A percentile compares a stretch with the other conserved stretches of the same genome.
phyloP scores from a whole-genome alignment of 2,113 vertebrate genomes.

The Fregetta grallaria region DNA sequence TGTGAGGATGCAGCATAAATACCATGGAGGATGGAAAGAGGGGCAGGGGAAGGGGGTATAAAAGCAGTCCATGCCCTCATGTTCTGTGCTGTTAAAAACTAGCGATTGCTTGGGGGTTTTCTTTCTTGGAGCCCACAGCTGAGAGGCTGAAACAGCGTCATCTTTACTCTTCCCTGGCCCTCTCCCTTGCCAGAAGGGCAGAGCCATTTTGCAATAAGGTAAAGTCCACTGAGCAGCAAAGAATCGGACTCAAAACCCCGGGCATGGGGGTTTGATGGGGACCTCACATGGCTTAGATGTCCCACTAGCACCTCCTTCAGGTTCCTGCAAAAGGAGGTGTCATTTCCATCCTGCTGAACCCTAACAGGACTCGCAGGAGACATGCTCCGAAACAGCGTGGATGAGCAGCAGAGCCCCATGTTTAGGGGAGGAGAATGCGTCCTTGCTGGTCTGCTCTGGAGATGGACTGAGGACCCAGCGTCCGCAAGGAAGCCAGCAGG shows the following conservation, averaged over 20 bases:
- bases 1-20: background rate
- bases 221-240: background rate
- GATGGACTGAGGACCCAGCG: background rate
- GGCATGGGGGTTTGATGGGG: background rate
- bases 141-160: background rate
- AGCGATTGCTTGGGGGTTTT: background rate
- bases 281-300: background rate
- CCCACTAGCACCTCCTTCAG: background rate
- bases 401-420: background rate
- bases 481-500: background rate
- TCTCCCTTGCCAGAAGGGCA: background rate
- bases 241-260: fast-evolving
- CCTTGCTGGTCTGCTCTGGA: background rate
- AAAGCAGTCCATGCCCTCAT: fast-evolving
- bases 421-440: background rate
- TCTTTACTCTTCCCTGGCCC: background rate
- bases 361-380: background rate
- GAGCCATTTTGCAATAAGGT: background rate
- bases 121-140: background rate
- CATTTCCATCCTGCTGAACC: background rate
- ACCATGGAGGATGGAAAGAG: background rate
- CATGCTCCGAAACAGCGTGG: fast-evolving
- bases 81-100: background rate
- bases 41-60: background rate
- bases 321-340: background rate